These are phyloP conservation scores for Drosophila truncata DNA, from an alignment of 1,140 invertebrate genomes.

Conservation along the genomic window DNA sequence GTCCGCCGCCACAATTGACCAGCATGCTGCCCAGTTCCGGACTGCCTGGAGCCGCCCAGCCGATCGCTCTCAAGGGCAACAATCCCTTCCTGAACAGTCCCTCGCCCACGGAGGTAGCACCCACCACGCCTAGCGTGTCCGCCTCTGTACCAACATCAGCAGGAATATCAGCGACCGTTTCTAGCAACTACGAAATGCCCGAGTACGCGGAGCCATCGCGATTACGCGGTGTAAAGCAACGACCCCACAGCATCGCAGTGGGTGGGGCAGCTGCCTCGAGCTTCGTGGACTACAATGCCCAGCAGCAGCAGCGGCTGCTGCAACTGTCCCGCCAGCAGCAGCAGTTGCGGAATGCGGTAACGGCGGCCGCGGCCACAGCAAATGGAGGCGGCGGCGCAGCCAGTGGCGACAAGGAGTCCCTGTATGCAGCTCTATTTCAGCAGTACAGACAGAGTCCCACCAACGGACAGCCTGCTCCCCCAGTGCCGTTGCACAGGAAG, in stretches of 20 bases:
- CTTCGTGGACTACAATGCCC: constrained; percentile 75
- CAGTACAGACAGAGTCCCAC: constrained; percentile 80
- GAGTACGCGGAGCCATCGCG: constrained; percentile 80
- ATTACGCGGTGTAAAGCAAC: constrained; percentile 74
- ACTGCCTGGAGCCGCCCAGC: constrained; percentile 68
- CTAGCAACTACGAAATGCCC: constrained; percentile 72
- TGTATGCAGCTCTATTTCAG: constrained; percentile 79
- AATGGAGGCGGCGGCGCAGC: constrained; percentile 43
- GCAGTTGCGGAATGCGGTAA: constrained; percentile 74
- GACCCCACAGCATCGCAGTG: constrained; percentile 80
- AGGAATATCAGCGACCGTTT: constrained; percentile 14
- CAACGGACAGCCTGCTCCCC: constrained; percentile 54
- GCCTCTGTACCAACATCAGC: constrained; percentile 1
- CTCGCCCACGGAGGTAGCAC: constrained; percentile 69
- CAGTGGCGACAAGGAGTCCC: constrained; percentile 66
- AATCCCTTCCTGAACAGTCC: constrained; percentile 82
- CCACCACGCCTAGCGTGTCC: constrained; percentile 39
- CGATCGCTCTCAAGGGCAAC: constrained; percentile 79
- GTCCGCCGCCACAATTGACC: constrained; percentile 74
- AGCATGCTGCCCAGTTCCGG: constrained; percentile 66
- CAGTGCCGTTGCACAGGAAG: constrained; percentile 59
- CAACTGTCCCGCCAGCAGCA: constrained; percentile 79
- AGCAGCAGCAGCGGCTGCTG: constrained; percentile 80
- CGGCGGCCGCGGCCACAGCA: constrained; percentile 37
- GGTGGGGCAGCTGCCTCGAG: constrained; percentile 50